Base-by-base conservation (phyloP, 2,113 vertebrate genomes). In the Ramphastos sulfuratus region DNA sequence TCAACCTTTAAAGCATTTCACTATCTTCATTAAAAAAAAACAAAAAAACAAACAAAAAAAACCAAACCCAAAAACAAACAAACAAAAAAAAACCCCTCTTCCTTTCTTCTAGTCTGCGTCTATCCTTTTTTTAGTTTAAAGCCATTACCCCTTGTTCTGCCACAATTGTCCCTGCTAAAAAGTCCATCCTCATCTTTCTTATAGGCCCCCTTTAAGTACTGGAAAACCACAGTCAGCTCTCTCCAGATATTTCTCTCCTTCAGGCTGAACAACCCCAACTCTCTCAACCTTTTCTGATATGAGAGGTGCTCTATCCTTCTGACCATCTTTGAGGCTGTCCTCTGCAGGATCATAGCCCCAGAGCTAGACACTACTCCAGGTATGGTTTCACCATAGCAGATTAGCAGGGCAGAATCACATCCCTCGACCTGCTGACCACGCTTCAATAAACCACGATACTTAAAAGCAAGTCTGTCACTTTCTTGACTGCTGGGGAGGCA, bases 381-480 rank as follows among this genome's bases (percentile, higher is more conserved):
- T 56, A 19, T 10, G 65, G 12, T 44, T 11, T 44, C 28, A 20
- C 12, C 19, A 46, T 28, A 44, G 64, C 3, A 5, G 39, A 21
- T 42, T 16, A 30, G 64, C 30, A 13, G 17, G 18, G 27, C 28
- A 56, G 55, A 56, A 56, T 30, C 55, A 56, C 55, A 28, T 30
- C 9, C 55, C 28, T 30, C 28, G 15, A 31, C 9, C 27, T 56
- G 55, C 28, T 39, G 35, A 15, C 63, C 37, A 30, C 18, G 12
- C 64, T 28, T 44, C 64, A 30, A 44, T 18, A 31, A 77, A 33
- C 20, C 15, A 5, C 1, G 37, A 27, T 31, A 5, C 23, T 23
- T 18, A 16, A 4, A 48, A n/a, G 30, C 4, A 5, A n/a, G 63
- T 4, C 13, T 3, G 21, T 0, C 31, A 1, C 31, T n/a, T 7